Conservation (phyloP, 2,113 vertebrate genomes). For the Lampris megalopsis region DNA sequence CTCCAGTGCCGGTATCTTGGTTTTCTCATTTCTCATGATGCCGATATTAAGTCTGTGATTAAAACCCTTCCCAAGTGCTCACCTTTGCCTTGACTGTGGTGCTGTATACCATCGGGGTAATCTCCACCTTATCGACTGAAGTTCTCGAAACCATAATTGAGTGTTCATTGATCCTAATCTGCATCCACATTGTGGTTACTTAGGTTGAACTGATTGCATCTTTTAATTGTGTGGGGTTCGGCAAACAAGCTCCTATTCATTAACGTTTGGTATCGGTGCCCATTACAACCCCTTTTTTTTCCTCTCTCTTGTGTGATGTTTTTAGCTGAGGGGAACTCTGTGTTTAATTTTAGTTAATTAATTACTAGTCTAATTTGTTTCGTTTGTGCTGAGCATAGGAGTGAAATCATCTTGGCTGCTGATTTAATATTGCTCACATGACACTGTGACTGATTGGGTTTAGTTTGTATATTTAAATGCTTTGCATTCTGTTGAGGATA, state of each 20-base stretch:
- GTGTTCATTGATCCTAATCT: constrained; percentile 37
- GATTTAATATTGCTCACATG: constrained; percentile 53
- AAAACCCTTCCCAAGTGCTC: neutral
- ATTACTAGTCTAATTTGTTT: constrained; percentile 29
- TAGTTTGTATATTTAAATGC: constrained; percentile 66
- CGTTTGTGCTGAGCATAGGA: constrained; percentile 9
- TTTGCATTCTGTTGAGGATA: neutral
- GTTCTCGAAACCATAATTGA: constrained; percentile 27
- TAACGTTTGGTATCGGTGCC: constrained; percentile 39
- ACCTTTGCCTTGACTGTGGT: neutral
- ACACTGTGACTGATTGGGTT: constrained; percentile 42
- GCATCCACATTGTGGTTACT: constrained; percentile 1
- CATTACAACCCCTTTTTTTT: constrained; percentile 18
- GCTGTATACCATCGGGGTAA: constrained; percentile 6
- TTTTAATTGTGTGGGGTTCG: constrained; percentile 34
- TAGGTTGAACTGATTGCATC: constrained; percentile 25
- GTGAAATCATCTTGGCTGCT: constrained; percentile 9
- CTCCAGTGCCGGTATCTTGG: neutral
- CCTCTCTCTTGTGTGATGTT: constrained; percentile 26
- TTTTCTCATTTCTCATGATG: neutral
- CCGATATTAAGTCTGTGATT: neutral
- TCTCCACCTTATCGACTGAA: constrained; percentile 17
- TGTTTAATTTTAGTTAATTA: constrained; percentile 50
- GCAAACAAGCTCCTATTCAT: constrained; percentile 41
- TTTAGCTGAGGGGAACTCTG: neutral